Evolutionary conservation across 1,140 invertebrate genomes (phyloP), one percentile per base, ranked within the genome.

Genomic region (Apocrypta bakeri): DNA sequence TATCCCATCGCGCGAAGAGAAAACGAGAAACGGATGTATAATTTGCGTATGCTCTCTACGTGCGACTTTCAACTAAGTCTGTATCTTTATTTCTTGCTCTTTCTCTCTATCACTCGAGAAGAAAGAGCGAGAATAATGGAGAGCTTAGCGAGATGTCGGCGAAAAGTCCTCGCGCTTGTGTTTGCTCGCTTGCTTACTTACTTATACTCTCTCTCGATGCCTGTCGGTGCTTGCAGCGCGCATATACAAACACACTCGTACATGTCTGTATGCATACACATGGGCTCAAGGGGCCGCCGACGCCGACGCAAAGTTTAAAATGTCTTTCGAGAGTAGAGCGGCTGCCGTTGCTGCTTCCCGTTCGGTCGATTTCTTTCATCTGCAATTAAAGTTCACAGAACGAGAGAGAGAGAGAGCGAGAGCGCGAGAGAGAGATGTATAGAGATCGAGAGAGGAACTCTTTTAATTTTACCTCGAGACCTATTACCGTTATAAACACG

Each of bases 351-450:
- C 80, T 64, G 48, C 75, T 82, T 82, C 66, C 72, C 72, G 63
- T 81, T 82, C 74, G 82, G 76, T 48, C 61, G 77, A 79, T 79
- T 83, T 83, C 82, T 83, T 83, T 83, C 77, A 83, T 79, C 61
- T 80, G 72, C 64, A 79, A 83, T 83, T 83, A 83, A 80, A 83
- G 69, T 4, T 12, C 21, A 11, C 0, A 56, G 12, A 29, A 17
- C n/a, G 24, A 42, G 29, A 42, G 14, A 33, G 27, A 31, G 24
- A 42, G 29, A 42, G 14, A 33, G 71, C 14, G 78, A 81, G 33
- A 31, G 33, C n/a, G n/a, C n/a, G n/a, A 29, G 27, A 31, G 24
- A 42, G 29, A 42, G 14, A 33, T 25, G 21, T 14, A 31, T 11
- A 42, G 29, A 42, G 14, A 33, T 56, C 14, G 78, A 81, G 33